Evolutionary conservation across 2,797 vertebrate species (phyloP).

Genomic region (Karalla daura): DNA sequence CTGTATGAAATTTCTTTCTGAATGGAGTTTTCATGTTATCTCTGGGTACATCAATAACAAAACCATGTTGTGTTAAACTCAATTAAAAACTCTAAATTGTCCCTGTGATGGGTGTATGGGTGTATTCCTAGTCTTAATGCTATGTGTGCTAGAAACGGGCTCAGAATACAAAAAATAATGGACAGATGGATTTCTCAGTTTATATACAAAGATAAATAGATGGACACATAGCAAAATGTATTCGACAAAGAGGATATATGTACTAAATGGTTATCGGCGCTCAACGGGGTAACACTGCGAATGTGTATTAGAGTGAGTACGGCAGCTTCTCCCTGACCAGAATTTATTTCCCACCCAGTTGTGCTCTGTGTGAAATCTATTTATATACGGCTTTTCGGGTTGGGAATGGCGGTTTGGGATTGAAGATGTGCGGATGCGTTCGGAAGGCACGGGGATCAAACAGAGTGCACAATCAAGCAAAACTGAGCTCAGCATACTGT

Average conservation of each 20-base stretch:
- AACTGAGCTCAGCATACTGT: conserved; percentile 41
- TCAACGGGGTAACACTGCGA: conserved; percentile 47
- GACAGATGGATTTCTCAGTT: no score
- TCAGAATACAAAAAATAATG: no score
- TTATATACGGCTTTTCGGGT: conserved; percentile 60
- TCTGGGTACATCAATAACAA: no score
- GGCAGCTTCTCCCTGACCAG: conserved; percentile 57
- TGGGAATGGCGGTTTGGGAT: conserved; percentile 39
- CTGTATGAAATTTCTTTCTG: no score
- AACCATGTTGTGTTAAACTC: no score
- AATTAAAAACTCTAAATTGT: no score
- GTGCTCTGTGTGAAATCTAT: conserved; percentile 70
- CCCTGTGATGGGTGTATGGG: no score
- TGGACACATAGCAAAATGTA: conserved; percentile 25
- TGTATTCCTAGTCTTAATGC: no score
- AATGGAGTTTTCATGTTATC: no score
- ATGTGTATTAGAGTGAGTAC: conserved; percentile 36
- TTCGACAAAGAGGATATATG: conserved; percentile 34
- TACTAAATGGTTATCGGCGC: conserved; percentile 58
- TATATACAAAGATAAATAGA: background rate
- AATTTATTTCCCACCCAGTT: conserved; percentile 63
- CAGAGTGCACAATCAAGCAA: conserved; percentile 46
- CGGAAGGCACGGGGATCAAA: conserved; percentile 28
- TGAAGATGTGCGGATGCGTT: conserved; percentile 20
- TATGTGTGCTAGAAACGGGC: no score